Evolutionary conservation across 2,113 vertebrate genomes (phyloP), one percentile per base, ranked within the genome.

Genomic region (Halcyon senegalensis): DNA sequence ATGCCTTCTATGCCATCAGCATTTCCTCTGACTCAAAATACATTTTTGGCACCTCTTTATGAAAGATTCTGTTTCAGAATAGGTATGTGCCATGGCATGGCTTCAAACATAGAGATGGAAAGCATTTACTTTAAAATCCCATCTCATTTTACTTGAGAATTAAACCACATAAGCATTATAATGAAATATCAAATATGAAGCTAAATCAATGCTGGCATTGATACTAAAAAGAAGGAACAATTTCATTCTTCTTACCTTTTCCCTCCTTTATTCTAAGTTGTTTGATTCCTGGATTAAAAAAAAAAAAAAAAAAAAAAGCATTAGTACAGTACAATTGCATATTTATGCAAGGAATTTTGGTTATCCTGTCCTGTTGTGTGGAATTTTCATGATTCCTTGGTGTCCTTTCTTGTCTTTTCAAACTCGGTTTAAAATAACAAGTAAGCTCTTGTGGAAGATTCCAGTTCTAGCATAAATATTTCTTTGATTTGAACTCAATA

Each of bases 31-130:
- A 60, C 21, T 37, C 62, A n/a, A 39, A 78, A 72, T 21, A 72
- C 5, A 21, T 0, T 0, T 50, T 66, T 33, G 44, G 12, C 20
- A 23, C 23, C 11, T 69, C 63, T 73, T 83, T 51, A 92, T 0
- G 1, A 30, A 56, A 41, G 37, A 66, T n/a, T 0, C 0, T 31
- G 15, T 63, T 92, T 78, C 69, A 82, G 48, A 79, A 76, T 31
- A 85, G 24, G 21, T 14, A 31, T 28, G 16, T 28, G n/a, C 24
- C 19, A 64, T 33, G 82, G 17, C 10, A 28, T 20, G 17, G 60
- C 15, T n/a, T 37, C 25, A 81, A 20, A 55, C 8, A 66, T 6
- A 77, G 44, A 77, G 19, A 0, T 56, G 19, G 43, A 67, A 94
- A 86, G 27, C 9, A 35, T 56, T 90, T 80, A 39, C 69, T 84